Percentiles rank a stretch among this genome's conserved stretches.
Conservation (phyloP, 2,888 invertebrate genomes). For the Folsomia candida region DNA sequence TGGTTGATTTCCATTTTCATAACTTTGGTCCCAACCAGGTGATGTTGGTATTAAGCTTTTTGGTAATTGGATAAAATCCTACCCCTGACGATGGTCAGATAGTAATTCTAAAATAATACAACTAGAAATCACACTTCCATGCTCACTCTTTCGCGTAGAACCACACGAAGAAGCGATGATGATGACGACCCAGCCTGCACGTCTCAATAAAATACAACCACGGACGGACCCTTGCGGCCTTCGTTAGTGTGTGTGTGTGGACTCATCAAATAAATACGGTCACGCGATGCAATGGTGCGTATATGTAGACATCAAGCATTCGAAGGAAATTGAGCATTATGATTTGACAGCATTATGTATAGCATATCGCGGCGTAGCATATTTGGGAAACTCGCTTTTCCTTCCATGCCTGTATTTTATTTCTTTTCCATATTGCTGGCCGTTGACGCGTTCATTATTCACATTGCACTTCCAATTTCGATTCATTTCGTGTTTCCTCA, state of each 20-base stretch:
- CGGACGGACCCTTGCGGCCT: background rate
- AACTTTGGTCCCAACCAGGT: background rate
- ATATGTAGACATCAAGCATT: constrained; percentile 17
- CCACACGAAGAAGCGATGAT: background rate
- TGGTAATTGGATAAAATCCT: background rate
- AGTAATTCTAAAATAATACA: constrained; percentile 6
- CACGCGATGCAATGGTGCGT: constrained; percentile 35
- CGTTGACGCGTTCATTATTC: constrained; percentile 40
- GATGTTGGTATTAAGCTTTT: background rate
- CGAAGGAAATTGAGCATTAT: constrained; percentile 10
- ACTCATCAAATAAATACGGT: constrained; percentile 36
- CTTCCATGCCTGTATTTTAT: constrained; percentile 16
- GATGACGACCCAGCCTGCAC: too few species aligned
- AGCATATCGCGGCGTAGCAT: background rate
- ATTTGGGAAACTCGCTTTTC: background rate
- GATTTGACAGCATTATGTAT: constrained; percentile 8
- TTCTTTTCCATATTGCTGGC: constrained; percentile 20
- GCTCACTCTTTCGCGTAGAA: background rate
- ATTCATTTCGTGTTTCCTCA: constrained; percentile 22
- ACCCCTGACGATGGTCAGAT: background rate
- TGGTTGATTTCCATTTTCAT: background rate
- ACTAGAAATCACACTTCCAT: constrained; percentile 10
- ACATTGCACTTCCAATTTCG: constrained; percentile 27
- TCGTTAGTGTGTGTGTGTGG: background rate
- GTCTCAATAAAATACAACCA: background rate